These are phyloP conservation scores for Stratiolaelaps scimitus DNA, from an alignment of 1,140 invertebrate species.

Conservation along the genomic window DNA sequence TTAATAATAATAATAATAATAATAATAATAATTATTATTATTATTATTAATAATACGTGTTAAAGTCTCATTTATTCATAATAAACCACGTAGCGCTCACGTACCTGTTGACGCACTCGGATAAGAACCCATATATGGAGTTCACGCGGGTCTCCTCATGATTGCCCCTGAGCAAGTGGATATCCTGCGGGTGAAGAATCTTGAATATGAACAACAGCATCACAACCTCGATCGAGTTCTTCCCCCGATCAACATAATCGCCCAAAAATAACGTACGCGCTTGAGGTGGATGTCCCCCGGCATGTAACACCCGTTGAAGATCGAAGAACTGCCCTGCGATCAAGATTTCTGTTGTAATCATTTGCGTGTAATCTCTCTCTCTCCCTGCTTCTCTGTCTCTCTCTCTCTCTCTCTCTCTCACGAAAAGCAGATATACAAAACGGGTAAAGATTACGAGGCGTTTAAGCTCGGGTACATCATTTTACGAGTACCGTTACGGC, in stretches of 20 bases:
- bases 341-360: too few relatives aligned
- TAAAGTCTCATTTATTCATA: too few relatives aligned
- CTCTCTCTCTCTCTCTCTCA: too few relatives aligned
- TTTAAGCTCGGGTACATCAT: too few relatives aligned
- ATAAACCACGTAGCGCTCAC: not conserved
- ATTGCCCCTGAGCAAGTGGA: conserved; percentile 36
- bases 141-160: conserved; percentile 32
- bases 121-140: conserved; percentile 41
- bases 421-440: too few relatives aligned
- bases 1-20: too few relatives aligned
- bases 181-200: conserved; percentile 34
- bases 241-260: conserved; percentile 36
- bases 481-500: too few relatives aligned
- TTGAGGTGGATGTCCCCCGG: conserved; percentile 3
- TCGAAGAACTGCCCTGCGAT: conserved; percentile 24
- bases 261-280: conserved; percentile 21
- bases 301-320: not conserved
- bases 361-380: too few relatives aligned
- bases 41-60: too few relatives aligned
- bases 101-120: conserved; percentile 41
- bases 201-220: conserved; percentile 35
- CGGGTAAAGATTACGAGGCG: too few relatives aligned
- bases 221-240: conserved; percentile 36
- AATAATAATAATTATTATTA: too few relatives aligned
- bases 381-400: too few relatives aligned